Evolutionary conservation across 2,113 vertebrate species (phyloP).

Genomic region (Colaptes auratus): DNA sequence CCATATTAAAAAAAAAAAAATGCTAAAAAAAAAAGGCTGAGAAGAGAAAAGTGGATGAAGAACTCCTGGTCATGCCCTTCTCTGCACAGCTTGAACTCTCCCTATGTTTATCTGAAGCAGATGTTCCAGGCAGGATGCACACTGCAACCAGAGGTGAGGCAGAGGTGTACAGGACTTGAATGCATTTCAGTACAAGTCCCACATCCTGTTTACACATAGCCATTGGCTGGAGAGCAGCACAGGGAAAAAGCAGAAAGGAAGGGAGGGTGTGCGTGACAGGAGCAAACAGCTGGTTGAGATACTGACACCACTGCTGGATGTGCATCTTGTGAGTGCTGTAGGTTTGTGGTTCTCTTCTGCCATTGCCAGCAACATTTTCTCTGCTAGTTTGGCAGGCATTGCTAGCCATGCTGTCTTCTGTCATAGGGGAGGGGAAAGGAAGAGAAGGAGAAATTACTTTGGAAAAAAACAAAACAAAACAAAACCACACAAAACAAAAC

Average conservation of each 20-base stretch:
- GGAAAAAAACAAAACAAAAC: too few species aligned
- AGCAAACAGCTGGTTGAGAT: neutral
- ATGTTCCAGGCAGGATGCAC: conserved; percentile 48
- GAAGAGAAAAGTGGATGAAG: neutral
- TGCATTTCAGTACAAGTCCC: conserved; percentile 32
- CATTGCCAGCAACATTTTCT: neutral
- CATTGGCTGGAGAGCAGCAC: neutral
- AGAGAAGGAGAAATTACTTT: neutral
- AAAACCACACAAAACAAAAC: too few species aligned
- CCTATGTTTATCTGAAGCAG: conserved; percentile 58
- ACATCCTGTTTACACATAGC: conserved; percentile 64
- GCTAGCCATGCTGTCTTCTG: neutral
- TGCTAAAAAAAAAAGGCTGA: neutral
- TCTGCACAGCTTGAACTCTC: neutral
- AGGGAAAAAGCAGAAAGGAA: neutral
- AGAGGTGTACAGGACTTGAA: conserved; percentile 38
- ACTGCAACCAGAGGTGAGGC: conserved; percentile 43
- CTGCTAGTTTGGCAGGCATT: neutral
- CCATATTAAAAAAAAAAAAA: neutral
- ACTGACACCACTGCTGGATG: neutral
- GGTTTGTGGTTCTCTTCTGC: neutral
- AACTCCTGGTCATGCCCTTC: neutral
- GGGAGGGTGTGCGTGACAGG: neutral
- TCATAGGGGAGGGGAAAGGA: neutral
- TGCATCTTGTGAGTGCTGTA: neutral